These are phyloP conservation scores for Coptodon rendalli DNA, from an alignment of 2,113 vertebrate species.

Conservation along the genomic window DNA sequence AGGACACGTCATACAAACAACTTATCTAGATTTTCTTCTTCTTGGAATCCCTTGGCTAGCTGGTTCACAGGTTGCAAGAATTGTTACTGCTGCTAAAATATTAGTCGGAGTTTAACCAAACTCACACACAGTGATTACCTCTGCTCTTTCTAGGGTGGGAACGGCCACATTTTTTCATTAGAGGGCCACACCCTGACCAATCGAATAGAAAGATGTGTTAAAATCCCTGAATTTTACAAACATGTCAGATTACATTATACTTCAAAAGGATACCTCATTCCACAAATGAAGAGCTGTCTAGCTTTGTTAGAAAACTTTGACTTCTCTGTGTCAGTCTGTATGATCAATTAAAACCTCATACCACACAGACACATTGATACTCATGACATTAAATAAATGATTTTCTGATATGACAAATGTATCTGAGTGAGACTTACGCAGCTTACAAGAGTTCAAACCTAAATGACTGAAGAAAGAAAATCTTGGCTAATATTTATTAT, in stretches of 20 bases:
- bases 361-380: background rate
- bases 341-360: background rate
- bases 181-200: background rate
- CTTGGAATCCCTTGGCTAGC: background rate
- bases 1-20: background rate
- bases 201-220: background rate
- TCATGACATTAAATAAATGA: background rate
- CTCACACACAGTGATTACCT: background rate
- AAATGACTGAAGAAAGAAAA: background rate
- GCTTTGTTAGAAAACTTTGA: background rate
- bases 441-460: background rate
- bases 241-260: background rate
- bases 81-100: background rate
- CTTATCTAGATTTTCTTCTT: background rate
- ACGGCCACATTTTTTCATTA: background rate
- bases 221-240: background rate
- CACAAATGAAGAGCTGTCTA: background rate
- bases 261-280: background rate
- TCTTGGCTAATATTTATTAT: background rate
- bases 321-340: background rate
- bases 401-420: background rate
- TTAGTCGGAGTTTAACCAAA: background rate
- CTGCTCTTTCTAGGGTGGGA: background rate
- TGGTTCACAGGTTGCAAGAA: background rate
- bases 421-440: background rate